Evolutionary conservation across 2,888 invertebrate species (phyloP).

Genomic region (Panzeria rudis): DNA sequence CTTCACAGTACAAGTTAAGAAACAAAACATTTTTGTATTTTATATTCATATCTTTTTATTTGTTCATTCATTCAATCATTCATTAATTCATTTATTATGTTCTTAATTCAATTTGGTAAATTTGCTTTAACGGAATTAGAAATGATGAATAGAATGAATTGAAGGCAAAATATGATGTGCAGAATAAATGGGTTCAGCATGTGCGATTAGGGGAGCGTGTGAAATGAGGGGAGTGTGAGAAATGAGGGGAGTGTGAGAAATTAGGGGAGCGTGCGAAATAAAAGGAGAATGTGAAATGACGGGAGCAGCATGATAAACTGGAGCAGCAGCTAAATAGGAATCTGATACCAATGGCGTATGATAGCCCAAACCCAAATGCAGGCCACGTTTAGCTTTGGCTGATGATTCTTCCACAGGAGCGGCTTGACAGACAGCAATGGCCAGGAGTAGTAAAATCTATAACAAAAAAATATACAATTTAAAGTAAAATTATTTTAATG

Average conservation of each 20-base stretch:
- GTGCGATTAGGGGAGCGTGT: constrained; percentile 77
- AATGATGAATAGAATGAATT: constrained; percentile 79
- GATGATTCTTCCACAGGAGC: constrained; percentile 77
- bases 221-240: constrained; percentile 75
- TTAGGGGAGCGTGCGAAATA: constrained; percentile 76
- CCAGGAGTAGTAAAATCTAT: constrained; percentile 67
- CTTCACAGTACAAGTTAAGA: neutral
- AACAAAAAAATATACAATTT: neutral
- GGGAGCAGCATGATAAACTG: constrained; percentile 77
- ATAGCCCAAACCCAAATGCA: constrained; percentile 79
- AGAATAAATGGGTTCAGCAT: constrained; percentile 75
- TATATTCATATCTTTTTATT: no score
- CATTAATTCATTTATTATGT: neutral
- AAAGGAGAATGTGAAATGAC: constrained; percentile 77
- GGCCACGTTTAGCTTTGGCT: constrained; percentile 79
- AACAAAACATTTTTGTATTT: neutral
- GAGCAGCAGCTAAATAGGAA: constrained; percentile 78
- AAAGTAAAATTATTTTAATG: no score
- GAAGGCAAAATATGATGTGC: constrained; percentile 74
- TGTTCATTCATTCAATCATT: neutral
- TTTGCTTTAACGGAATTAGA: constrained; percentile 49
- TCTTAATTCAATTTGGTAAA: neutral
- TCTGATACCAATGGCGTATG: constrained; percentile 78
- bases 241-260: constrained; percentile 77
- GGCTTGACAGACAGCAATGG: constrained; percentile 76